These are phyloP conservation scores for Heteropelma amictum DNA, from an alignment of 2,888 invertebrate species.

Conservation along the genomic window DNA sequence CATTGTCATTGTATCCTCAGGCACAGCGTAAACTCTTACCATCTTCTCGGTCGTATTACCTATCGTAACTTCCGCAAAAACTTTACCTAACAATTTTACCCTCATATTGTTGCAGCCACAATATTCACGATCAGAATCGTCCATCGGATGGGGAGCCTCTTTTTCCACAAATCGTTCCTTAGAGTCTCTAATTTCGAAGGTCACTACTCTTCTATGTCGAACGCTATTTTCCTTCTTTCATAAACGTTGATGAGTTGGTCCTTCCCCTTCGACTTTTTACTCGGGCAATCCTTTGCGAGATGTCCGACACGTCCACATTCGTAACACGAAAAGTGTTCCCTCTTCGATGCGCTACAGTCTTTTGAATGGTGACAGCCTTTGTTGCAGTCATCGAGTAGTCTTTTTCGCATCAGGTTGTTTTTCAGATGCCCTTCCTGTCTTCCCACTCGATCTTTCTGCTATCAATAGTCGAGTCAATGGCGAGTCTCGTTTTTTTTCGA, in stretches of 20 bases:
- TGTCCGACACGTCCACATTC: neutral
- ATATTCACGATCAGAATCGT: neutral
- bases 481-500: neutral
- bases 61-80: neutral
- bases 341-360: neutral
- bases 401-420: neutral
- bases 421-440: neutral
- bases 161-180: conserved; percentile 4
- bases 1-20: conserved; percentile 29
- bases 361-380: neutral
- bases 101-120: conserved; percentile 7
- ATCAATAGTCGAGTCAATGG: neutral
- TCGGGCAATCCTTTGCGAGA: neutral
- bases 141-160: neutral
- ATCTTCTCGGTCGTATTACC: neutral
- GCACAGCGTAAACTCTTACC: conserved; percentile 14
- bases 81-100: neutral
- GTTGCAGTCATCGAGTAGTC: neutral
- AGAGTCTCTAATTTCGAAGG: conserved; percentile 16
- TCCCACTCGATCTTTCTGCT: neutral
- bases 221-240: conserved; percentile 1
- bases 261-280: neutral
- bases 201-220: conserved; percentile 2
- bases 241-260: conserved; percentile 1
- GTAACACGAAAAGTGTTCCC: conserved; percentile 2